Conservation (phyloP, 2,113 vertebrate species). For the Pardalotus punctatus region DNA sequence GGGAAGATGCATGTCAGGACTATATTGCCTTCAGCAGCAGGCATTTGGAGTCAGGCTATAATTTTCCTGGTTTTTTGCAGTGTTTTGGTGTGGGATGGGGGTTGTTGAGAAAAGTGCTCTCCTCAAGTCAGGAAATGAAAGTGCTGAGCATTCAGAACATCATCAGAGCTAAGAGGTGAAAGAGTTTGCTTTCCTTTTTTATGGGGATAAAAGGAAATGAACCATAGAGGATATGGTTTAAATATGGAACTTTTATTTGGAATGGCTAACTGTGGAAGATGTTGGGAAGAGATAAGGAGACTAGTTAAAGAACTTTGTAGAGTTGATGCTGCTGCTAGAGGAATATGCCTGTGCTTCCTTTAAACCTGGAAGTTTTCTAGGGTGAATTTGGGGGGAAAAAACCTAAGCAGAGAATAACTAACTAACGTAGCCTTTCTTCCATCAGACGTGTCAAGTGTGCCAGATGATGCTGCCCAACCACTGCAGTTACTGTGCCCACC, state of each 20-base stretch:
- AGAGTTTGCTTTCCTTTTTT: neutral
- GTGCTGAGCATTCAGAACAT: neutral
- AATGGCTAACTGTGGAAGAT: neutral
- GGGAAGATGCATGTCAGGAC: fast-evolving
- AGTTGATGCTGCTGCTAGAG: neutral
- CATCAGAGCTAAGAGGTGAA: neutral
- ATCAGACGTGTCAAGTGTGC: constrained; percentile 89
- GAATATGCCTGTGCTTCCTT: neutral
- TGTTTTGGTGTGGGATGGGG: neutral
- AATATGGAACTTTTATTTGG: neutral
- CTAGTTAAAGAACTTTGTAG: fast-evolving
- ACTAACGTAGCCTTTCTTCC: neutral
- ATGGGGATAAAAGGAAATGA: neutral
- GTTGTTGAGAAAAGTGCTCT: neutral
- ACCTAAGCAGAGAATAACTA: neutral
- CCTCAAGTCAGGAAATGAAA: neutral
- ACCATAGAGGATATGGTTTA: neutral
- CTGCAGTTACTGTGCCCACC: constrained; percentile 91
- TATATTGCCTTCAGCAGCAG: neutral
- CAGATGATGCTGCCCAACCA: constrained; percentile 95
- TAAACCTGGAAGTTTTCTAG: neutral
- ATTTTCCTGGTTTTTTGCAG: neutral
- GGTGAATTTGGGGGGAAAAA: neutral
- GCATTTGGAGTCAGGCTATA: fast-evolving
- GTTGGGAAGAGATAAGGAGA: neutral